Evolutionary conservation across 2,797 vertebrate genomes (phyloP), one percentile per base, ranked within the genome.

Genomic region (Parotocinclus haroldoi): DNA sequence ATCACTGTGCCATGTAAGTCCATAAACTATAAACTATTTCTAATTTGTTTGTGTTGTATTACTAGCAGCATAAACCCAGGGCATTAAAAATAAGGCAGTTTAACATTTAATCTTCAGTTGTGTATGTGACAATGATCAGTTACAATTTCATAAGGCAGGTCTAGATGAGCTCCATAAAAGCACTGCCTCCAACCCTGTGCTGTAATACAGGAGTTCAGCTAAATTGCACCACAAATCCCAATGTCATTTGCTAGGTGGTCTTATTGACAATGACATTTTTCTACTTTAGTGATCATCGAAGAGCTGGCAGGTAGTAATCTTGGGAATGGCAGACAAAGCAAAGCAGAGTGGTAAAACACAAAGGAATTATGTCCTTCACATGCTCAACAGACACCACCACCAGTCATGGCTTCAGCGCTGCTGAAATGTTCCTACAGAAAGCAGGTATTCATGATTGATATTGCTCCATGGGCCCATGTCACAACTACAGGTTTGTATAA

Each of bases 181-280:
- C 75, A 60, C 27, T 2, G 27, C 27, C 27, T 27, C 27, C 27
- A 16, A 40, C 50, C 48, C 49, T 7, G 39, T 7, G 14, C 66
- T 66, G 49, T n/a, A 37, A 56, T 72, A 67, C 45, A 63, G 14
- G 57, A 54, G 48, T 66, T 56, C 62, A 19, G 66, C 58, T 69
- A 58, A 78, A 75, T 72, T 75, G 73, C 69, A 63, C 72, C 8
- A 12, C 66, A 69, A 72, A 74, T 75, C 71, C 65, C 66, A 64
- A 56, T 27, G 9, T 39, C 13, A 13, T 55, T 71, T 77, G 27
- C 27, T 77, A 71, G 74, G 65, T 66, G 61, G 68, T 27, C 54
- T 60, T 59, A 71, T 66, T 49, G 61, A 55, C 48, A 44, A 64
- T 71, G 72, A 66, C 53, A 57, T 71, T 71, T 77, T 71, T 74